Evolutionary conservation across 1,140 invertebrate genomes (phyloP), one percentile per base, ranked within the genome.

Genomic region (Phenacoccus solenopsis): DNA sequence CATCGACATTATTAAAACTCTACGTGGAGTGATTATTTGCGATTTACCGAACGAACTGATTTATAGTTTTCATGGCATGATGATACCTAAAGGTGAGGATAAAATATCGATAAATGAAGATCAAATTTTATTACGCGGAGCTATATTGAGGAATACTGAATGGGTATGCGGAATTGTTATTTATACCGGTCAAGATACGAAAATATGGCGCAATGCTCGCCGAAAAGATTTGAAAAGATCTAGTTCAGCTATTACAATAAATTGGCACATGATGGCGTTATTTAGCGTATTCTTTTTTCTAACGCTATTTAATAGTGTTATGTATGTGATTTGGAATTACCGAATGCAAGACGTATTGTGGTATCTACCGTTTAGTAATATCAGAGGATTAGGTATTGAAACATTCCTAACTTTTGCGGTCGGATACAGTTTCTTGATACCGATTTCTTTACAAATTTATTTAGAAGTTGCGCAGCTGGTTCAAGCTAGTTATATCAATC

Each of bases 361-460:
- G 59, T 64, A 64, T 27, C 20, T 64, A 27, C 10, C 10, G 10
- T 9, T 64, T 3, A n/a, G 56, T 10, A 3, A 5, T 24, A 3
- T 16, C 25, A 25, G 59, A 4, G 21, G 9, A 10, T 38, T n/a
- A 38, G 1, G 38, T 49, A 24, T 24, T 16, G 20, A 4, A 13
- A 64, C 59, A 7, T 16, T 64, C 4, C 25, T 64, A 25, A 64
- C 59, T 4, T 64, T 64, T 22, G 59, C 59, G 20, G 25, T 64
- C 59, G 59, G 59, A 4, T 64, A 64, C 25, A 64, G 59, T 25
- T 64, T 25, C 59, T 24, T 64, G 25, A 98, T 99, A 78, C 97
- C 97, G 16, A 98, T 99, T 80, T 97, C 94, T 68, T 80, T 99
- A 71, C 96, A 98, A 89, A 95, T 99, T n/a, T 98, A 96, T 0